Evolutionary conservation across 2,797 vertebrate genomes (phyloP).

Genomic region (Heteromormyrus szaboi): DNA sequence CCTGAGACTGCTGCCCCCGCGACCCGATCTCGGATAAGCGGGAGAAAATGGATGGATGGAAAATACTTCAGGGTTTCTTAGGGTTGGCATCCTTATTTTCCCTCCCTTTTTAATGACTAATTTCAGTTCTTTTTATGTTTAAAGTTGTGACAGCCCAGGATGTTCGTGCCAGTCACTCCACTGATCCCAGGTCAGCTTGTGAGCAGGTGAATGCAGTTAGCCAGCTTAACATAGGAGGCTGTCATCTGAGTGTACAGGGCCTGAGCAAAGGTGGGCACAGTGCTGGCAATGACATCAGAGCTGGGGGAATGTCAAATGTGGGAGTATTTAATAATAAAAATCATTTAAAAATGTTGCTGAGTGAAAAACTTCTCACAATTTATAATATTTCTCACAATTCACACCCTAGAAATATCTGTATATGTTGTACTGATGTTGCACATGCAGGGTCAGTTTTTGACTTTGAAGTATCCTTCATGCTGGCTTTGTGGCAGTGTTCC

Average conservation of each 20-base stretch:
- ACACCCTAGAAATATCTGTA: not conserved
- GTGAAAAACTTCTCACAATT: not conserved
- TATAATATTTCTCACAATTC: not conserved
- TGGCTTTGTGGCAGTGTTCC: not conserved
- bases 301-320: not conserved
- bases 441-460: not conserved
- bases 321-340: not conserved
- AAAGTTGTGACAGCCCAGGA: not conserved
- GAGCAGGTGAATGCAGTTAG: constrained; percentile 56
- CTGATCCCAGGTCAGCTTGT: constrained; percentile 17
- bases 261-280: constrained; percentile 43
- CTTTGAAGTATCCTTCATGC: not conserved
- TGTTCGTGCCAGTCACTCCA: not conserved
- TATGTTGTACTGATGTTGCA: not conserved
- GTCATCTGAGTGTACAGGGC: constrained; percentile 54
- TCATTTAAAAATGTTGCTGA: not conserved
- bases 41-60: too few species aligned
- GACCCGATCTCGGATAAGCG: too few species aligned
- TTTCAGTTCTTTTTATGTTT: not conserved
- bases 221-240: constrained; percentile 71
- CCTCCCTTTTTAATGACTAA: not conserved
- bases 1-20: too few species aligned
- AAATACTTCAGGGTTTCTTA: not conserved
- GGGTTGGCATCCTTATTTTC: not conserved
- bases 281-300: not conserved